phyloP scores from a whole-genome alignment of 2,113 vertebrate species.

The Mungos mungo region DNA sequence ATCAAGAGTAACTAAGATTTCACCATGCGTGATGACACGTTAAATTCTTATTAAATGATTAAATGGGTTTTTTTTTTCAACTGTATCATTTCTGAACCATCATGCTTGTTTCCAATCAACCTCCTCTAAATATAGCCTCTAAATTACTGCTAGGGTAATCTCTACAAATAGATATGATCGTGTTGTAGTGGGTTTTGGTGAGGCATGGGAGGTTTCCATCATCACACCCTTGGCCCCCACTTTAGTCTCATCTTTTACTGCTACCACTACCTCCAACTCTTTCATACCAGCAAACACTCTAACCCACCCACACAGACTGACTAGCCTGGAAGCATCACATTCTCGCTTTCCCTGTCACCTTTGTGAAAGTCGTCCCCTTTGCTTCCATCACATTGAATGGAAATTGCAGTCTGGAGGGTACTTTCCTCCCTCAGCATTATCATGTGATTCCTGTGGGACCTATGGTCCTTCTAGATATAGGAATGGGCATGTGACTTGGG shows the following conservation, averaged over 20 bases:
- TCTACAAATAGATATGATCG: not conserved
- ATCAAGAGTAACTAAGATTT: not conserved
- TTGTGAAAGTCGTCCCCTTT: not conserved
- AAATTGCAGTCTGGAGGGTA: not conserved
- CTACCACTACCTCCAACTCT: not conserved
- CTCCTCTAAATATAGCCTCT: not conserved
- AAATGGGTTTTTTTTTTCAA: not conserved
- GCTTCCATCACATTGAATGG: not conserved
- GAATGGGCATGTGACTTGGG: not conserved
- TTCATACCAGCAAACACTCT: not conserved
- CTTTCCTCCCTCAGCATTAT: not conserved
- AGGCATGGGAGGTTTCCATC: not conserved
- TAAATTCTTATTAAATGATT: slow-evolving; percentile 12
- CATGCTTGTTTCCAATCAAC: not conserved
- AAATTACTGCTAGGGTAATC: not conserved
- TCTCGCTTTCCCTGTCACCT: not conserved
- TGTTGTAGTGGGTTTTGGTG: not conserved
- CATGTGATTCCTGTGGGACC: not conserved
- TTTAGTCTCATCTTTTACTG: not conserved
- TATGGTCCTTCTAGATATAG: not conserved
- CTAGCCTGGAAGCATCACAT: not conserved
- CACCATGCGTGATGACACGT: not conserved
- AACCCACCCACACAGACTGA: not conserved
- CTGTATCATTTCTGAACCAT: not conserved
- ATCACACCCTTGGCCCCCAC: not conserved